A percentile compares a stretch with the other conserved stretches of the same genome.
Conservation (phyloP, 2,888 invertebrate species). For the Oscheius myriophilus region DNA sequence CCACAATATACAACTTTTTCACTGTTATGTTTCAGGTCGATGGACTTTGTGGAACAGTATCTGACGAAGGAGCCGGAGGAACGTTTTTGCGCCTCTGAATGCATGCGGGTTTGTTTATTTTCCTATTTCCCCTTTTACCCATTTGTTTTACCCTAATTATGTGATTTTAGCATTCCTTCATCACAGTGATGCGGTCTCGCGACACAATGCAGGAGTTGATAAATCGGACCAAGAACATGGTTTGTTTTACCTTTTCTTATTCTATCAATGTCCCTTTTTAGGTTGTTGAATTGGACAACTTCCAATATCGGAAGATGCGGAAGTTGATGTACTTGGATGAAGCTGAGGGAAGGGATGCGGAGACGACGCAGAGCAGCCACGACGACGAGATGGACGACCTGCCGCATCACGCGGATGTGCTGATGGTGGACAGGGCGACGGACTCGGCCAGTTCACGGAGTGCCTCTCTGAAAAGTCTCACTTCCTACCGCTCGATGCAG, state of each 20-base stretch:
- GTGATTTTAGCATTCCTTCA: conserved; percentile 80
- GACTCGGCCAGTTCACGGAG: conserved; percentile 51
- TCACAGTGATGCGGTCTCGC: conserved; percentile 79
- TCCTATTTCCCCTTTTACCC: too few relatives aligned
- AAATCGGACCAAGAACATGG: conserved; percentile 37
- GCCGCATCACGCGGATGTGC: conserved; percentile 6
- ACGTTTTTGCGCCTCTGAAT: conserved; percentile 86
- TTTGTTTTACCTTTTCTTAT: too few relatives aligned
- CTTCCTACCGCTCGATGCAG: conserved; percentile 54
- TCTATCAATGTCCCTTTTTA: too few relatives aligned
- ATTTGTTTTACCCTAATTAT: too few relatives aligned
- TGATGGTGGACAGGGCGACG: conserved; percentile 28
- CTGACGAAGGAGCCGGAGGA: conserved; percentile 90
- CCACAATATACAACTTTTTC: too few relatives aligned
- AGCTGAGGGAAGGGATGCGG: conserved; percentile 41
- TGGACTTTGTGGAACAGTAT: conserved; percentile 88
- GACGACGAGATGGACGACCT: conserved; percentile 26
- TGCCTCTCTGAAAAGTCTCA: conserved; percentile 41
- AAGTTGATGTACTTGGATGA: conserved; percentile 84
- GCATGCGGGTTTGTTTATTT: conserved; percentile 76
- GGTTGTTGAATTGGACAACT: conserved; percentile 93
- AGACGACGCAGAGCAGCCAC: conserved; percentile 7
- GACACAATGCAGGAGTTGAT: conserved; percentile 61
- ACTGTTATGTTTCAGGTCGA: too few relatives aligned
- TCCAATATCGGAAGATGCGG: conserved; percentile 97